Conservation (phyloP, 2,797 vertebrate genomes). For the Poeciliopsis gracilis region DNA sequence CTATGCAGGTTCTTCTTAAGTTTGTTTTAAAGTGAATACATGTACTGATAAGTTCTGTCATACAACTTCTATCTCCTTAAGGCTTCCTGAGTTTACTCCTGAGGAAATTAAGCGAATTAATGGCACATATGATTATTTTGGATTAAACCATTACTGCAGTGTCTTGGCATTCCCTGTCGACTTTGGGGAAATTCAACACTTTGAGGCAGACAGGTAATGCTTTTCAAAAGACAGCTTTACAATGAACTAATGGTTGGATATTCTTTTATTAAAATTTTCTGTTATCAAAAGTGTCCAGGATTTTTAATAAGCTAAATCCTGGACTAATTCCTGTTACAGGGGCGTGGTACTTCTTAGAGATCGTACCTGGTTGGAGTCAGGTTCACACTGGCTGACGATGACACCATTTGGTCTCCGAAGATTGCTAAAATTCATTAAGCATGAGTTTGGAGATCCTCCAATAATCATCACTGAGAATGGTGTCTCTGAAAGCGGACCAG, state of each 20-base stretch:
- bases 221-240: background rate
- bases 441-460: conserved; percentile 89
- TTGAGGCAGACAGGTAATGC: conserved; percentile 90
- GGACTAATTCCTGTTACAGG: conserved; percentile 63
- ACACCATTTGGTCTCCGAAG: conserved; percentile 90
- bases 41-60: background rate
- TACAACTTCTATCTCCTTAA: conserved; percentile 49
- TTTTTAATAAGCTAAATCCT: background rate
- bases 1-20: background rate
- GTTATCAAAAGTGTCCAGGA: background rate
- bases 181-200: conserved; percentile 82
- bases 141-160: conserved; percentile 95
- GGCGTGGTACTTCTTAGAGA: conserved; percentile 84
- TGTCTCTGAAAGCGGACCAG: conserved; percentile 85
- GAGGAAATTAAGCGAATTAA: conserved; percentile 89
- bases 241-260: background rate
- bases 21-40: background rate
- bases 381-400: conserved; percentile 91
- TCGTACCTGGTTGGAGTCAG: conserved; percentile 87
- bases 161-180: conserved; percentile 85
- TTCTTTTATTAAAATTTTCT: background rate
- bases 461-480: conserved; percentile 95
- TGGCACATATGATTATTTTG: conserved; percentile 94
- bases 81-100: conserved; percentile 93
- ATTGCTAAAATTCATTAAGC: conserved; percentile 91